Evolutionary conservation across 2,113 vertebrate species (phyloP).

Genomic region (Penelope pileata): DNA sequence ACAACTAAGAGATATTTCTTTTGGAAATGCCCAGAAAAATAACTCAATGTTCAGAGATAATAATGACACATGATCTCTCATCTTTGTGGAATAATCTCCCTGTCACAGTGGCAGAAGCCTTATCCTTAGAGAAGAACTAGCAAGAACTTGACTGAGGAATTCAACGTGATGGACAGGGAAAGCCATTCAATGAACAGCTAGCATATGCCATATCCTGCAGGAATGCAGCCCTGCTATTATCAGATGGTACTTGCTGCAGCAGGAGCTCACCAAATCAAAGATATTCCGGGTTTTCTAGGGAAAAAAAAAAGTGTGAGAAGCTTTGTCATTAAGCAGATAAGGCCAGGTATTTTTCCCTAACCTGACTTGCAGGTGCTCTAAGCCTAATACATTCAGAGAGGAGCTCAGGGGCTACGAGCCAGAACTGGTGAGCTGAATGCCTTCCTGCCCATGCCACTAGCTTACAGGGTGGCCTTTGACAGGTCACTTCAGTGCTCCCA

Average conservation of each 20-base stretch:
- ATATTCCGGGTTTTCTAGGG: background rate
- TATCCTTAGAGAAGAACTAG: slow-evolving; percentile 24
- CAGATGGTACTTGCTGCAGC: background rate
- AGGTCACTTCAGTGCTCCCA: background rate
- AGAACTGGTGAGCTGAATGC: background rate
- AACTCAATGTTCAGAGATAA: background rate
- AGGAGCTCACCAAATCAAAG: slow-evolving; percentile 18
- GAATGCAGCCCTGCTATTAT: slow-evolving; percentile 26
- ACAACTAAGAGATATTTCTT: background rate
- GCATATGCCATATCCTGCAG: slow-evolving; percentile 64
- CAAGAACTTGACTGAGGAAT: slow-evolving; percentile 45
- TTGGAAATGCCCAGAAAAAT: background rate
- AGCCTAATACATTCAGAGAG: background rate
- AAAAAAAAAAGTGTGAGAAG: background rate
- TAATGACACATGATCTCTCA: background rate
- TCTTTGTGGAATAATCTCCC: slow-evolving; percentile 23
- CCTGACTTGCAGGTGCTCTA: background rate
- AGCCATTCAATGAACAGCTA: slow-evolving; percentile 59
- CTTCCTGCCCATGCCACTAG: background rate
- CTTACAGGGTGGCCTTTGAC: background rate
- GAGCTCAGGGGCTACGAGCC: background rate
- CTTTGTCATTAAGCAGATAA: background rate
- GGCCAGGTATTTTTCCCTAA: background rate
- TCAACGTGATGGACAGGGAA: slow-evolving; percentile 62
- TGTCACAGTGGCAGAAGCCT: slow-evolving; percentile 11